Percentiles rank a stretch among this genome's conserved stretches.
phyloP scores from a whole-genome alignment of 2,113 vertebrate genomes.

The Dissostichus mawsoni region DNA sequence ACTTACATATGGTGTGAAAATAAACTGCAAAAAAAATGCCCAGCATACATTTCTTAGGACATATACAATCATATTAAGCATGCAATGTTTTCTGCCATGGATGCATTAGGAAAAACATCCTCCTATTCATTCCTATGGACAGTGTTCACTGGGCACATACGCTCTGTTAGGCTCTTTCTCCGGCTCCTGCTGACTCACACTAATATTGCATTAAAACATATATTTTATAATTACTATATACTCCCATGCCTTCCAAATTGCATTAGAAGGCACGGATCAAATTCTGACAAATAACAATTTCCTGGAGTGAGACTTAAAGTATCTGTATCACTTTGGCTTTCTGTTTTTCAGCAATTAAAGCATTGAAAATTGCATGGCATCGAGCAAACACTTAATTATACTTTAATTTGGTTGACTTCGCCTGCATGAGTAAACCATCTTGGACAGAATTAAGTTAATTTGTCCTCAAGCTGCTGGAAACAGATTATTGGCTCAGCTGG shows the following conservation, averaged over 20 bases:
- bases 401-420: conserved; percentile 26
- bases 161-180: background rate
- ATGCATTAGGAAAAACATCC: too few relatives aligned
- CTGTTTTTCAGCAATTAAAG: background rate
- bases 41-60: too few relatives aligned
- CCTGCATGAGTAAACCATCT: conserved; percentile 31
- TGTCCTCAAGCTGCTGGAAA: conserved; percentile 44
- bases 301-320: too few relatives aligned
- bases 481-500: conserved; percentile 44
- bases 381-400: background rate
- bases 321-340: background rate
- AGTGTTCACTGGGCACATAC: too few relatives aligned
- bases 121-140: too few relatives aligned
- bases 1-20: too few relatives aligned
- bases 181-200: too few relatives aligned
- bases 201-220: too few relatives aligned
- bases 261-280: background rate
- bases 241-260: background rate
- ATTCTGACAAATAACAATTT: background rate
- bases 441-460: conserved; percentile 31
- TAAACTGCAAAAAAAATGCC: too few relatives aligned
- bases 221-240: too few relatives aligned
- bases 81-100: too few relatives aligned
- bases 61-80: too few relatives aligned
- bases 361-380: conserved; percentile 1